Base-by-base conservation (phyloP, 2,797 vertebrate species). In the Oreonectes daqikongensis region DNA sequence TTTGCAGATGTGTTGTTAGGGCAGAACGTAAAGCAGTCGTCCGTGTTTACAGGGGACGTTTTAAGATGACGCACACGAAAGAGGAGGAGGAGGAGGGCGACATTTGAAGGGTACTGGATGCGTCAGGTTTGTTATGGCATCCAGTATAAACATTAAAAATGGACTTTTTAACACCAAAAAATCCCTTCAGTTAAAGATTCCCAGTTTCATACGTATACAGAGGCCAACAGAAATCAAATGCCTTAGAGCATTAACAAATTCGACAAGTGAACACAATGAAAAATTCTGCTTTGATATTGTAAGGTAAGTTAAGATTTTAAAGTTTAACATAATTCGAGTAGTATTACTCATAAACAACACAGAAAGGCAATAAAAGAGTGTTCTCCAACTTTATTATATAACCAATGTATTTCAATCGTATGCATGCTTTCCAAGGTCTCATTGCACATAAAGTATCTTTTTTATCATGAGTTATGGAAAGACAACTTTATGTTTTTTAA, bases 281-380 rank as follows among this genome's bases (percentile, higher is more conserved):
- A 88, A 89, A 14, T 92, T 79, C 85, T 94, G 93, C 5, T 70
- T 93, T 82, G 84, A 92, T 4, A 82, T 93, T 69, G 91, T 93
- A 52, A 86, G 91, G 92, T 93, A 81, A 78, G 91, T 65, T 60
- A 35, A 22, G 11, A 5, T 52, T 52, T 50, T 26, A 42, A 48
- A 69, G 30, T 61, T 24, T 7, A 26, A 71, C 46, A 20, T 15
- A 20, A 48, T 35, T 26, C 53, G 3, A 22, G 28, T 38, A 59
- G 5, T 61, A 55, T 53, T 46, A 46, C 12, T 3, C 10, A 40
- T 35, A 40, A 40, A 40, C 11, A 40, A 40, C 38, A 40, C 11
- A 40, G 32, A 35, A 8, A 35, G 32, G 32, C 32, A 35, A 35
- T 30, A 30, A 30, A 30, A 2, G 2, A 30, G 28, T 35, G 32